Evolutionary conservation across 2,888 invertebrate genomes (phyloP).

Genomic region (Plagiodera versicolora): DNA sequence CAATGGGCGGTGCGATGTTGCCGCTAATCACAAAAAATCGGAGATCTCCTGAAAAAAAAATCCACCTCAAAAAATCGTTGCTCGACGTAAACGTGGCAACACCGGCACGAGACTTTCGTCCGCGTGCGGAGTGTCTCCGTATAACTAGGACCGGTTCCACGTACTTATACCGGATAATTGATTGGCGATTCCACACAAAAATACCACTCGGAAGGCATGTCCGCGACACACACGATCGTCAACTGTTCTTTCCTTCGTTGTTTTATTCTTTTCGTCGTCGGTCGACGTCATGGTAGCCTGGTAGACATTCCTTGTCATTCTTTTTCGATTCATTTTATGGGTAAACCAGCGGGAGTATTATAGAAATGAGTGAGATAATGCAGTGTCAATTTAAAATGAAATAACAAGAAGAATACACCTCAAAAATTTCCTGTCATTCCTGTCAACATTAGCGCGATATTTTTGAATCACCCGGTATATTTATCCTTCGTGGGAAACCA

Average conservation of each 20-base stretch:
- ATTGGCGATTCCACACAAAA: slow-evolving; percentile 36
- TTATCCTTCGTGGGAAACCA: no score
- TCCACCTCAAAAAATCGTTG: not conserved
- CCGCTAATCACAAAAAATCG: no score
- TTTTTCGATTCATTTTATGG: slow-evolving; percentile 9
- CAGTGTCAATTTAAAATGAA: no score
- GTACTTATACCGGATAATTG: slow-evolving; percentile 23
- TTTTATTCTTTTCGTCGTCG: slow-evolving; percentile 12
- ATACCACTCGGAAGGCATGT: slow-evolving; percentile 31
- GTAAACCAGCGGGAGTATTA: no score
- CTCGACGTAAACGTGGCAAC: slow-evolving; percentile 13
- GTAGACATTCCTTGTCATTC: slow-evolving; percentile 19
- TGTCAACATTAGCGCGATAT: no score
- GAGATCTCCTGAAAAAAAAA: not conserved
- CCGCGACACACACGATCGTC: slow-evolving; percentile 28
- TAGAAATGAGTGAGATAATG: no score
- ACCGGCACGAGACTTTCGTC: slow-evolving; percentile 7
- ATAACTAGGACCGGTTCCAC: slow-evolving; percentile 37
- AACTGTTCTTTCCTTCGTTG: slow-evolving; percentile 16
- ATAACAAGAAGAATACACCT: no score
- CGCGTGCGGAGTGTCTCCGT: slow-evolving; percentile 26
- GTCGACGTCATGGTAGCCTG: slow-evolving; percentile 24
- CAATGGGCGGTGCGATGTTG: no score
- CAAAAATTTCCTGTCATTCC: no score
- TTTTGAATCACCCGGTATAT: no score